phyloP scores from a whole-genome alignment of 2,797 vertebrate species.

The Liasis olivaceus region DNA sequence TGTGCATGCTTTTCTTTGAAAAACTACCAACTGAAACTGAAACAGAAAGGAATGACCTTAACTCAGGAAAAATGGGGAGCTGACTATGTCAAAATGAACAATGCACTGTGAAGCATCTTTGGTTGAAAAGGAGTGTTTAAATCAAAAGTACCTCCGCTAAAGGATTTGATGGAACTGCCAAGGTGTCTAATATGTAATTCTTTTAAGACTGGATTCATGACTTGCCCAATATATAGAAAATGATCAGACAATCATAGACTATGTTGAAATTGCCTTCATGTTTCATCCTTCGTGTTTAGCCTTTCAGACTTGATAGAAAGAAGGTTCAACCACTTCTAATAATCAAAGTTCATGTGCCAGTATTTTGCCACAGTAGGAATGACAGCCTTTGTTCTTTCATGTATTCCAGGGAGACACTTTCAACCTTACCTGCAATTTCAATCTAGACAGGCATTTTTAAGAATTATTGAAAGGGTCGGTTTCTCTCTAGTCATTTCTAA shows the following conservation, averaged over 20 bases:
- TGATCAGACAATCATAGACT: slow-evolving; percentile 9
- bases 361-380: not conserved
- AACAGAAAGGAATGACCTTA: not conserved
- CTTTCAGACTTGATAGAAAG: slow-evolving; percentile 1
- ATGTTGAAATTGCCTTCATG: not conserved
- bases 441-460: not conserved
- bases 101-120: not conserved
- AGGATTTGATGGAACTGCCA: not conserved
- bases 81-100: not conserved
- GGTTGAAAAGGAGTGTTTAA: not conserved
- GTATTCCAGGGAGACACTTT: not conserved
- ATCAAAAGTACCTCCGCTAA: slow-evolving; percentile 26
- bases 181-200: not conserved
- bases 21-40: not conserved
- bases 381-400: not conserved
- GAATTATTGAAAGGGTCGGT: not conserved
- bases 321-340: slow-evolving; percentile 3
- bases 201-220: slow-evolving; percentile 6
- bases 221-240: not conserved
- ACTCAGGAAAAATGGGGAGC: not conserved
- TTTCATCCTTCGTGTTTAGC: slow-evolving; percentile 2
- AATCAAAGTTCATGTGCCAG: not conserved
- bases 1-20: not conserved
- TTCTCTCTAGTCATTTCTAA: not conserved
- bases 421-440: not conserved